Conservation (phyloP, 2,113 vertebrate genomes). For the Blennius ocellaris region DNA sequence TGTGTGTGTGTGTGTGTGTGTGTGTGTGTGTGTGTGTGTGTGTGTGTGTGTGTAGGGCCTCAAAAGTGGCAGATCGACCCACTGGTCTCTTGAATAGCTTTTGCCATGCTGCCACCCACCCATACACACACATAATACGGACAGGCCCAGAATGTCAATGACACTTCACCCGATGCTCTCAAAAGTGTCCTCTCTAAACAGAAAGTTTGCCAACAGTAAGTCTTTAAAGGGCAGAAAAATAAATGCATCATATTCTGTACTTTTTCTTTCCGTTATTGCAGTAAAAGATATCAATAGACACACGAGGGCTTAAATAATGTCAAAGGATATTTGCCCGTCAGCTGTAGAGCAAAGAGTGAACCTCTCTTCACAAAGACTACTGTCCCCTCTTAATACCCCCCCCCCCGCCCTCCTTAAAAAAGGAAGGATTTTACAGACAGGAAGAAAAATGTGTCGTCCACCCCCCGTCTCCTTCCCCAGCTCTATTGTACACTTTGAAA, state of each 20-base stretch:
- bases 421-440: slow-evolving; percentile 60
- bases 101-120: slow-evolving; percentile 27
- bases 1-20: too few relatives aligned
- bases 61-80: slow-evolving; percentile 43
- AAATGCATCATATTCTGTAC: background rate
- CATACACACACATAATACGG: slow-evolving; percentile 23
- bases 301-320: too few relatives aligned
- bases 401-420: background rate
- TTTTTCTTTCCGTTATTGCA: too few relatives aligned
- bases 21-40: background rate
- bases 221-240: background rate
- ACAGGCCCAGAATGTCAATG: slow-evolving; percentile 22
- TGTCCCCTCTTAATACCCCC: slow-evolving; percentile 25
- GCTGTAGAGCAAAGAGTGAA: slow-evolving; percentile 4
- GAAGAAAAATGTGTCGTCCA: slow-evolving; percentile 59
- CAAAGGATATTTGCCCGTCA: slow-evolving; percentile 43
- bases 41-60: slow-evolving; percentile 7
- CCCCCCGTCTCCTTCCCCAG: slow-evolving; percentile 20
- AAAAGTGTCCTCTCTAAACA: background rate
- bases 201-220: background rate
- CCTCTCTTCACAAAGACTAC: slow-evolving; percentile 14
- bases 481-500: slow-evolving; percentile 47
- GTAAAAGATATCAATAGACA: too few relatives aligned
- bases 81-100: slow-evolving; percentile 27
- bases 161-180: slow-evolving; percentile 8